phyloP scores from a whole-genome alignment of 1,140 invertebrate genomes.

The Lepidurus packardi region DNA sequence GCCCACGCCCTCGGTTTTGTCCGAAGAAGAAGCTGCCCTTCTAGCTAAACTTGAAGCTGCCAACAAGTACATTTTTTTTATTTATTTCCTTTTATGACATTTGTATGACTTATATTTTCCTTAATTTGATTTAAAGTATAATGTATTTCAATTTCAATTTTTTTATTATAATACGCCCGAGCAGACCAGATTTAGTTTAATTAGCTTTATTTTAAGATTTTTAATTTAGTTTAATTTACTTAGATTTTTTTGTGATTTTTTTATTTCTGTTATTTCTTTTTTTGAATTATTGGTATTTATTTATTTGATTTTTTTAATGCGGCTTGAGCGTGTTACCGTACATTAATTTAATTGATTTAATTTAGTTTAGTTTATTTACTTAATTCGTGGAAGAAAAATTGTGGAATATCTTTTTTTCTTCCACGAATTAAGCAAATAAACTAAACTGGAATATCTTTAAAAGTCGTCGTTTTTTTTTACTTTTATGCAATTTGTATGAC shows the following conservation, averaged over 20 bases:
- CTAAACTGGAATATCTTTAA: too few relatives aligned
- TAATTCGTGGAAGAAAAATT: too few relatives aligned
- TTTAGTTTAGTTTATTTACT: too few relatives aligned
- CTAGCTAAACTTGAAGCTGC: slow-evolving; percentile 89
- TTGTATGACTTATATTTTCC: not conserved
- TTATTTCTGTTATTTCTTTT: not conserved
- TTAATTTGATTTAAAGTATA: slow-evolving; percentile 7
- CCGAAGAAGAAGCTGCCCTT: slow-evolving; percentile 64
- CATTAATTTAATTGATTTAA: too few relatives aligned
- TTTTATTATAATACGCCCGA: not conserved
- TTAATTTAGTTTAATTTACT: not conserved
- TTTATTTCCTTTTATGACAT: not conserved
- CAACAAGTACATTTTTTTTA: slow-evolving; percentile 57
- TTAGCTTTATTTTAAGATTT: not conserved
- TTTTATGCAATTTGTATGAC: too few relatives aligned
- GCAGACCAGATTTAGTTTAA: not conserved
- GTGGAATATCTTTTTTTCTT: too few relatives aligned
- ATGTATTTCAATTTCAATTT: not conserved
- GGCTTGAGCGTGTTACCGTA: too few relatives aligned
- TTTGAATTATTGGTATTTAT: not conserved
- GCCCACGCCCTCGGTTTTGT: slow-evolving; percentile 31
- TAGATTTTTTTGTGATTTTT: not conserved
- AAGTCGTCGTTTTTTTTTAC: too few relatives aligned
- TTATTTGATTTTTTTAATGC: too few relatives aligned
- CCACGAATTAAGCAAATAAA: too few relatives aligned